Conservation (phyloP, 2,113 vertebrate species). For the human (Homo sapiens) region DNA sequence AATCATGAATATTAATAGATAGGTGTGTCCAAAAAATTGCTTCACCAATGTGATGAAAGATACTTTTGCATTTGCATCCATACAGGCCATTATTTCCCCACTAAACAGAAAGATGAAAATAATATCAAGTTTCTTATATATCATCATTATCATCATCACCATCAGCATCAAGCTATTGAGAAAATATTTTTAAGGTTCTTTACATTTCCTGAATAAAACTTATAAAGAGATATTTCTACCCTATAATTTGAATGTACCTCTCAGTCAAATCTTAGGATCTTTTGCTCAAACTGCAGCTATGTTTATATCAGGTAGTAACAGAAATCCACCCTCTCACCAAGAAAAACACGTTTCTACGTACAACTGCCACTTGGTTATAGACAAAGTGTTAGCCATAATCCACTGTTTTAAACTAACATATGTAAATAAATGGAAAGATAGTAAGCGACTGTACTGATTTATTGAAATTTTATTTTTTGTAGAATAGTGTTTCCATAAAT, state of each 20-base stretch:
- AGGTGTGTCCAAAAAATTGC: slow-evolving; percentile 5
- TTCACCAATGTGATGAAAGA: slow-evolving; percentile 13
- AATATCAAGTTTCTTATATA: slow-evolving; percentile 20
- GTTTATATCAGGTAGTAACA: background rate
- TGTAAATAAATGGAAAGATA: background rate
- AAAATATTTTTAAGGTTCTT: slow-evolving; percentile 32
- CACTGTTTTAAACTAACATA: background rate
- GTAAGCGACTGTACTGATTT: background rate
- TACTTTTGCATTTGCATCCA: background rate
- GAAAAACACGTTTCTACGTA: background rate
- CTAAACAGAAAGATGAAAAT: slow-evolving; percentile 75
- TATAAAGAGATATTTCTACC: background rate
- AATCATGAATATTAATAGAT: background rate
- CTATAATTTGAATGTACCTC: background rate
- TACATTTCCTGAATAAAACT: background rate
- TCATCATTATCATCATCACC: too few species aligned
- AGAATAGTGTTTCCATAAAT: background rate
- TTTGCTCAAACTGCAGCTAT: background rate
- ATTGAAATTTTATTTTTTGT: background rate
- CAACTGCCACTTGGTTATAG: background rate
- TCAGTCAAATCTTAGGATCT: background rate
- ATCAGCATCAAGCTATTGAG: background rate
- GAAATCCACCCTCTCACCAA: background rate
- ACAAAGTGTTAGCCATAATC: background rate
- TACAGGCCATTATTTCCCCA: slow-evolving; percentile 28